Evolutionary conservation across 2,888 invertebrate genomes (phyloP), one percentile per base, ranked within the genome.

Genomic region (Chirona hameri): DNA sequence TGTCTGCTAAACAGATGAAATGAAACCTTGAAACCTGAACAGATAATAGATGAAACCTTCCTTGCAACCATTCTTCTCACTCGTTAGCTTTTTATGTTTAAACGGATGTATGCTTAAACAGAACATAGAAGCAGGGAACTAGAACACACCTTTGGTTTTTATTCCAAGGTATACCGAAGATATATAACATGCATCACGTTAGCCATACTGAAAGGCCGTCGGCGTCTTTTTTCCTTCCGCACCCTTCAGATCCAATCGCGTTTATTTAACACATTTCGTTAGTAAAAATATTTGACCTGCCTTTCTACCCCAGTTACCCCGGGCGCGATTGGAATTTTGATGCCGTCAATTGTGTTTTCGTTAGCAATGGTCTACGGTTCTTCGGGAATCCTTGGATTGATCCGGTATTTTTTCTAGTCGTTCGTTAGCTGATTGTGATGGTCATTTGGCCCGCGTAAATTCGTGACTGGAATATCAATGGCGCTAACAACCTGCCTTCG

Each of bases 401-500:
- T 76, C 76, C 76, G 24, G 39, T 76, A 76, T 76, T 76, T 76
- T 76, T 76, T 76, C 72, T 39, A 46, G 39, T 24, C 46, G 39
- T 76, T 76, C 76, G 76, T 76, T 76, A 76, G 76, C 76, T 76
- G 76, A 76, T 76, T 76, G 76, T 46, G 46, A 46, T 46, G 76
- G 46, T 76, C 76, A 76, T 76, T 76, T 46, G 76, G 76, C 1
- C 76, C 76, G 76, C 39, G 76, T 46, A 46, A 76, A 76, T 39
- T 46, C 76, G 10, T 27, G 76, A 76, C 76, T 76, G 76, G 76
- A 76, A 76, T 76, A 76, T 46, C 76, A 46, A 76, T 76, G 39
- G 21, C 27, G 46, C 31, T 76, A 76, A 76, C 76, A 76, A 46
- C 21, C 24, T 31, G 18, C 21, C 18, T n/a, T 15, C 27, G 18